A percentile compares a stretch with the other conserved stretches of the same genome.
These are phyloP conservation scores for Oncorhynchus gorbuscha DNA, from an alignment of 2,113 vertebrate species.

Conservation along the genomic window DNA sequence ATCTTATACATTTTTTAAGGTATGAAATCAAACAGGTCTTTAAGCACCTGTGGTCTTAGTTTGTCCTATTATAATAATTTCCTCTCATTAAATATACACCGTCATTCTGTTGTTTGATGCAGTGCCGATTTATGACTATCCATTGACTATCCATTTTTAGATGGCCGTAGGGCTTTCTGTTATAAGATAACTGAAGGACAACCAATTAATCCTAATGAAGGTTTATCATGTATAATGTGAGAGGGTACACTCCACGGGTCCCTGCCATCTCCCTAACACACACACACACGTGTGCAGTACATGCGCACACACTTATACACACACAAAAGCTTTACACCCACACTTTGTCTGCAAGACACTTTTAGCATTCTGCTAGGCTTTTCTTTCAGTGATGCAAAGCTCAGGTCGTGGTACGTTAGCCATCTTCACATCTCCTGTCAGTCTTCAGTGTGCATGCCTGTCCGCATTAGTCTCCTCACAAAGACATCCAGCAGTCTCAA, in stretches of 20 bases:
- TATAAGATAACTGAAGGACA: slow-evolving; percentile 58
- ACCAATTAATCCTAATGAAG: slow-evolving; percentile 50
- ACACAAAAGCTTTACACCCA: neutral
- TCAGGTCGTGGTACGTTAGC: slow-evolving; percentile 12
- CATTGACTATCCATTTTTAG: slow-evolving; percentile 41
- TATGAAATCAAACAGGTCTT: slow-evolving; percentile 60
- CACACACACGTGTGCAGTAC: neutral
- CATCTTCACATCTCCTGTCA: slow-evolving; percentile 37
- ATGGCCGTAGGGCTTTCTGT: slow-evolving; percentile 40
- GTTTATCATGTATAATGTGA: slow-evolving; percentile 34
- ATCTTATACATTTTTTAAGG: slow-evolving; percentile 34
- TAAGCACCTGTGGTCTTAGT: slow-evolving; percentile 26
- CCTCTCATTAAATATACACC: slow-evolving; percentile 32
- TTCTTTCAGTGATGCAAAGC: slow-evolving; percentile 31
- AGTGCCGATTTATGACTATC: slow-evolving; percentile 45
- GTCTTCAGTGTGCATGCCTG: slow-evolving; percentile 43
- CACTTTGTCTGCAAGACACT: neutral
- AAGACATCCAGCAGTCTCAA: slow-evolving; percentile 27
- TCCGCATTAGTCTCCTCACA: slow-evolving; percentile 39
- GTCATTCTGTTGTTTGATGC: slow-evolving; percentile 23
- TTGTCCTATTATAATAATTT: slow-evolving; percentile 49
- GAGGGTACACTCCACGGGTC: neutral
- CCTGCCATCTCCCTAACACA: slow-evolving; percentile 10
- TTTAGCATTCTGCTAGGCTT: slow-evolving; percentile 8
- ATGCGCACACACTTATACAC: neutral